Evolutionary conservation across 2,113 vertebrate genomes (phyloP).

Genomic region (Brachypodius melanocephalos): DNA sequence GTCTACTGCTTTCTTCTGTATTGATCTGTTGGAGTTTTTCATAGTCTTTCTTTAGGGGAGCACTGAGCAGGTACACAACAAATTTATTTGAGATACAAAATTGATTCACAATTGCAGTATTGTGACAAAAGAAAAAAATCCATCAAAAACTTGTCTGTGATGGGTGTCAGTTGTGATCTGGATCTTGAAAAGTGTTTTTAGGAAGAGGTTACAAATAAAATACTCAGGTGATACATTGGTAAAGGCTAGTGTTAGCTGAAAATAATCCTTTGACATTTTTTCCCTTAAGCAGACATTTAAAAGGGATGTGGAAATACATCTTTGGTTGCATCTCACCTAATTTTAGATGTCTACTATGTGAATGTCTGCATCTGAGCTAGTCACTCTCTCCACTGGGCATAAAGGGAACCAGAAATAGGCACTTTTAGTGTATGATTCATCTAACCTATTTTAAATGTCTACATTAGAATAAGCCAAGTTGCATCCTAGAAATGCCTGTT

Average conservation of each 20-base stretch:
- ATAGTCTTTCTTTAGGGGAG: background rate
- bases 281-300: background rate
- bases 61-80: background rate
- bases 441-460: constrained; percentile 51
- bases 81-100: background rate
- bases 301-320: background rate
- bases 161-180: background rate
- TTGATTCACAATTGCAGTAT: background rate
- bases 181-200: background rate
- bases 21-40: background rate
- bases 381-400: constrained; percentile 1
- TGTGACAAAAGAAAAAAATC: background rate
- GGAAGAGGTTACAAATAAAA: background rate
- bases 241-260: background rate
- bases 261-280: background rate
- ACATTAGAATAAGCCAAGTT: background rate
- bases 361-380: constrained; percentile 39
- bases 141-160: background rate
- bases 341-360: constrained; percentile 44
- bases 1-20: background rate
- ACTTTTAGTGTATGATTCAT: constrained; percentile 39
- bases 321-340: constrained; percentile 37
- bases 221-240: background rate
- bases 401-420: constrained; percentile 46
- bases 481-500: constrained; percentile 50